Evolutionary conservation across 1,140 invertebrate species (phyloP).

Genomic region (Drosophila rhopaloa): DNA sequence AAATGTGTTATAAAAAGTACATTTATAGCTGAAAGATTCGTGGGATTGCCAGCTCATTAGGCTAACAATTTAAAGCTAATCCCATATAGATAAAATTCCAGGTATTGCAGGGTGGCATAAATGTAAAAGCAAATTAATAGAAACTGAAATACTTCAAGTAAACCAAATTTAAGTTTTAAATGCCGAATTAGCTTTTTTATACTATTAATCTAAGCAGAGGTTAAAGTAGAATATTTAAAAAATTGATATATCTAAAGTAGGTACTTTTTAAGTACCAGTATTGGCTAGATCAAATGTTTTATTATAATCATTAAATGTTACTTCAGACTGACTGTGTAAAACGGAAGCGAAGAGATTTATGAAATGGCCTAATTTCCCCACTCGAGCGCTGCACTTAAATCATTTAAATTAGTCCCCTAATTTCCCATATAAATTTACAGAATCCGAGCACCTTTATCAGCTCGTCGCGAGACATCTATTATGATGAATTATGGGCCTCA

Average conservation of each 20-base stretch:
- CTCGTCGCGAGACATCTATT: conserved; percentile 34
- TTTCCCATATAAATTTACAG: neutral
- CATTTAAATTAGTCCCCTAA: conserved; percentile 11
- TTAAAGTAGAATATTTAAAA: no score
- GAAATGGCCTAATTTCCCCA: neutral
- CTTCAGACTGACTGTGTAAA: neutral
- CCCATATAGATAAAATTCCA: no score
- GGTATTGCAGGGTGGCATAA: no score
- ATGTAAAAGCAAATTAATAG: no score
- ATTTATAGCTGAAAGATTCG: neutral
- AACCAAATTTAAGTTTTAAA: no score
- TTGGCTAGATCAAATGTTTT: no score
- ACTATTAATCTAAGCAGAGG: no score
- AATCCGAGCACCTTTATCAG: conserved; percentile 31
- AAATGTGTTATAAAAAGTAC: neutral
- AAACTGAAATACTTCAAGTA: no score
- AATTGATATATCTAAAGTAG: no score
- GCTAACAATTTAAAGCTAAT: neutral
- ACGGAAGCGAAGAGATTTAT: neutral
- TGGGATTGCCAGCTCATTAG: neutral
- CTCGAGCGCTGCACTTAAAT: neutral
- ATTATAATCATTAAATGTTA: neutral
- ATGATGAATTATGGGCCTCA: conserved; percentile 45
- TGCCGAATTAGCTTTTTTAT: no score
- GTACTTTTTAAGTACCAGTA: no score